These are phyloP conservation scores for Phania funesta DNA, from an alignment of 2,888 invertebrate species.

Conservation along the genomic window DNA sequence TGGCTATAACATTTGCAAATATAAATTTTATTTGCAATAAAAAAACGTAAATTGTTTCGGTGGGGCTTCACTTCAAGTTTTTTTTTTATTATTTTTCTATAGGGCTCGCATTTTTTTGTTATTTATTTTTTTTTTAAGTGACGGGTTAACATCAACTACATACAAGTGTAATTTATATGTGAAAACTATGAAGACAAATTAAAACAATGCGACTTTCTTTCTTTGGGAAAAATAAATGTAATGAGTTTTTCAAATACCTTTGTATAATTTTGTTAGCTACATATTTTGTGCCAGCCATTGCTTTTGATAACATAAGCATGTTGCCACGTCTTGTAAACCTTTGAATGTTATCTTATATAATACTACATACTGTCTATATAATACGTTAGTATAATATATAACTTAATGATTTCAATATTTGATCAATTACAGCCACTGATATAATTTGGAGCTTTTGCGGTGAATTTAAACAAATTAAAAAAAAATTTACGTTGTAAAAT, in stretches of 20 bases:
- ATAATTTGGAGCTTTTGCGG: no score
- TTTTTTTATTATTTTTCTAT: constrained; percentile 17
- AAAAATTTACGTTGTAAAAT: no score
- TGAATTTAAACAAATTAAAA: no score
- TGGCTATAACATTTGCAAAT: not conserved
- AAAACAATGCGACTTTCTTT: constrained; percentile 49
- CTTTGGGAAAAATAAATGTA: constrained; percentile 33
- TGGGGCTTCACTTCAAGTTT: constrained; percentile 53
- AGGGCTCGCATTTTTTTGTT: constrained; percentile 1
- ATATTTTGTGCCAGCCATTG: constrained; percentile 13
- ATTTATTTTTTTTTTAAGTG: not conserved
- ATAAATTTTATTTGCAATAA: constrained; percentile 47
- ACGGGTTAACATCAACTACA: constrained; percentile 11
- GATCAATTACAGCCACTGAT: no score
- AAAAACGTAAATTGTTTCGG: constrained; percentile 45
- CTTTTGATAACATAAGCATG: no score
- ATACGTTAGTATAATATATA: no score
- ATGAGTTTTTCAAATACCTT: constrained; percentile 12
- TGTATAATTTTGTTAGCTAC: not conserved
- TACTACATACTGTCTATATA: no score
- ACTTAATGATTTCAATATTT: no score
- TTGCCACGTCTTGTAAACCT: no score
- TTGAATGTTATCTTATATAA: no score
- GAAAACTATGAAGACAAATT: constrained; percentile 34
- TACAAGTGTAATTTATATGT: constrained; percentile 51